Evolutionary conservation across 2,888 invertebrate species (phyloP), one percentile per base, ranked within the genome.

Genomic region (Eumacrocentrus americanus): DNA sequence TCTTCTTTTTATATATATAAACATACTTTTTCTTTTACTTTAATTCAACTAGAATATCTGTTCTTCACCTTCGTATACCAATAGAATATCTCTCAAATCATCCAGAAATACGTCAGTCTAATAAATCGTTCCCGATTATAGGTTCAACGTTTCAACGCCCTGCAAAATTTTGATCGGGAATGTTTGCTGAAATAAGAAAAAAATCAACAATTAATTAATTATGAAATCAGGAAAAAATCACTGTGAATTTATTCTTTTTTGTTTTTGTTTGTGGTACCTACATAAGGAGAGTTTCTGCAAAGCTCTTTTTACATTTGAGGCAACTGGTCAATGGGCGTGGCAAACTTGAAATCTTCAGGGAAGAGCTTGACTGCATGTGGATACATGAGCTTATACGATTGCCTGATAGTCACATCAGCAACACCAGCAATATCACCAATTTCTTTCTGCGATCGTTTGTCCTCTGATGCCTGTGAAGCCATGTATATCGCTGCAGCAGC

Each of bases 401-500:
- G 97, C 23, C 96, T 85, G 69, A 99, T 98, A 1, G 99, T 99
- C 11, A 96, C 97, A 80, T 99, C 98, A 2, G 98, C 98, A 0
- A 97, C 98, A 35, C 98, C 98, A 34, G 98, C 97, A 70, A 98
- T 95, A 75, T 98, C 98, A 0, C 98, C 97, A 70, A 99, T 98
- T 83, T 99, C 98, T 81, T 96, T 97, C 79, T 96, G 96, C 66
- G 94, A 93, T 71, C 93, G 89, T 78, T 98, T 94, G 76, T 94
- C 92, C 71, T 94, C 94, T 0, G 95, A 95, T 0, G 97, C 95
- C 90, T 96, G 98, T 11, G 97, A 97, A 1, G 99, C 98, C 98
- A 99, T 98, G 76, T 98, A 99, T 75, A 99, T 99, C 55, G 99
- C 98, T 48, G 99, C 98, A 5, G 99, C 99, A 0, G 99, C 97